These are phyloP conservation scores for Geococcyx californianus DNA, from an alignment of 2,113 vertebrate species.

Conservation along the genomic window DNA sequence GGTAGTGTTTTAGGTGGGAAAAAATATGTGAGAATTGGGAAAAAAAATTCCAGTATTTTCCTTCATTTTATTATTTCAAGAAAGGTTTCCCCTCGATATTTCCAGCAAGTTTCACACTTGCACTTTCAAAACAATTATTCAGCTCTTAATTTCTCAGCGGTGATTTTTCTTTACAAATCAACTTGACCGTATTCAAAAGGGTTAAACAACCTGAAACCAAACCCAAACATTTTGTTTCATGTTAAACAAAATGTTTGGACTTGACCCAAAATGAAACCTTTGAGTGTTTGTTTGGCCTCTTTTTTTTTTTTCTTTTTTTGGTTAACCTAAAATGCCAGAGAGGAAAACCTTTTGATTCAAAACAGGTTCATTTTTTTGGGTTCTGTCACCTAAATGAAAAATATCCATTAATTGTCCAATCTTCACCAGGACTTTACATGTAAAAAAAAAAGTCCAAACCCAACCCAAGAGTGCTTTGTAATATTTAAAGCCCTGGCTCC, in stretches of 20 bases:
- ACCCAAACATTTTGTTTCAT: slow-evolving; percentile 71
- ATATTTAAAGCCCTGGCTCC: not conserved
- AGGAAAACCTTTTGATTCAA: slow-evolving; percentile 37
- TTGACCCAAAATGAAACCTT: slow-evolving; percentile 67
- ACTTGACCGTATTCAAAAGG: slow-evolving; percentile 58
- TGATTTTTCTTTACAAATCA: slow-evolving; percentile 40
- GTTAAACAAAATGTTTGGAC: slow-evolving; percentile 70
- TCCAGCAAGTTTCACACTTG: not conserved
- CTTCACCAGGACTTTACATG: not conserved
- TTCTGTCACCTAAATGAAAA: slow-evolving; percentile 20
- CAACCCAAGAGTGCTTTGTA: not conserved
- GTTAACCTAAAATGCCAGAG: slow-evolving; percentile 35
- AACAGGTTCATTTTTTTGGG: not conserved
- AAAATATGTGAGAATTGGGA: not conserved
- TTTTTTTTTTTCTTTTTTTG: slow-evolving; percentile 20
- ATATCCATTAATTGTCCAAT: not conserved
- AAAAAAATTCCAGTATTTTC: not conserved
- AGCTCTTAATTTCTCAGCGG: not conserved
- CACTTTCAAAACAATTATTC: not conserved
- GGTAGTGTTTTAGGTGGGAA: not conserved
- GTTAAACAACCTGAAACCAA: slow-evolving; percentile 71
- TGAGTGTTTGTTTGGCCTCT: slow-evolving; percentile 54
- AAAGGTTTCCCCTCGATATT: not conserved
- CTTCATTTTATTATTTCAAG: not conserved
- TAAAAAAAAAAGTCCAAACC: not conserved